Conservation (phyloP, 2,797 vertebrate genomes). For the Sebastes taczanowskii region DNA sequence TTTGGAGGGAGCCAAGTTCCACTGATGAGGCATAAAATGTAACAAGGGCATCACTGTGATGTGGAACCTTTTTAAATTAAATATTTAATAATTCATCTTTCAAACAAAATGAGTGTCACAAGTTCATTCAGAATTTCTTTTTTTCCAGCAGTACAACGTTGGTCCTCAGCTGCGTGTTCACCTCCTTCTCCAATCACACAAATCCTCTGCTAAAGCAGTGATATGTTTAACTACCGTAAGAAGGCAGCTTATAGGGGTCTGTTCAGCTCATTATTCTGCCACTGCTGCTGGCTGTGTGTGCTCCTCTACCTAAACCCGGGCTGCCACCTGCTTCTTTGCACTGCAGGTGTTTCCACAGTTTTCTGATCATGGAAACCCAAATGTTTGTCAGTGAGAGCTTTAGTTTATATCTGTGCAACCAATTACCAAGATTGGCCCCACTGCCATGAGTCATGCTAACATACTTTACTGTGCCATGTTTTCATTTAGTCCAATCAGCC, state of each 20-base stretch:
- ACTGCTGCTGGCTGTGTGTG: conserved; percentile 36
- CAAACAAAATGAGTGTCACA: background rate
- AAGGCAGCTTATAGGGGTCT: conserved; percentile 28
- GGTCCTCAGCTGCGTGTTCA: conserved; percentile 2
- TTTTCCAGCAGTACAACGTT: background rate
- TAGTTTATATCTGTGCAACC: conserved; percentile 36
- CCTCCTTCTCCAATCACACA: conserved; percentile 10
- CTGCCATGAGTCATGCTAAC: conserved; percentile 39
- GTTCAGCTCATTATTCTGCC: conserved; percentile 45
- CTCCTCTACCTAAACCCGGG: conserved; percentile 26
- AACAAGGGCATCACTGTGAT: conserved; percentile 5
- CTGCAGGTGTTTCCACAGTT: conserved; percentile 23
- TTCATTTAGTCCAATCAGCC: conserved; percentile 41
- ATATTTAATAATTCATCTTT: conserved; percentile 37
- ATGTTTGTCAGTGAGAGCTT: conserved; percentile 10
- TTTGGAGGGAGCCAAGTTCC: conserved; percentile 10
- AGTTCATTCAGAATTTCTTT: conserved; percentile 1
- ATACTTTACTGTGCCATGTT: conserved; percentile 36
- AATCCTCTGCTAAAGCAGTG: conserved; percentile 13
- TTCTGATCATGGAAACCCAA: conserved; percentile 19
- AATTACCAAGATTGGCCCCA: conserved; percentile 37
- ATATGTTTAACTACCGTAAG: conserved; percentile 23
- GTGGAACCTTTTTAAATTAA: conserved; percentile 18
- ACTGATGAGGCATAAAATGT: conserved; percentile 17
- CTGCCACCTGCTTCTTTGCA: conserved; percentile 29